Base-by-base conservation (phyloP, 2,113 vertebrate species). In the Pogonocichla stellata region DNA sequence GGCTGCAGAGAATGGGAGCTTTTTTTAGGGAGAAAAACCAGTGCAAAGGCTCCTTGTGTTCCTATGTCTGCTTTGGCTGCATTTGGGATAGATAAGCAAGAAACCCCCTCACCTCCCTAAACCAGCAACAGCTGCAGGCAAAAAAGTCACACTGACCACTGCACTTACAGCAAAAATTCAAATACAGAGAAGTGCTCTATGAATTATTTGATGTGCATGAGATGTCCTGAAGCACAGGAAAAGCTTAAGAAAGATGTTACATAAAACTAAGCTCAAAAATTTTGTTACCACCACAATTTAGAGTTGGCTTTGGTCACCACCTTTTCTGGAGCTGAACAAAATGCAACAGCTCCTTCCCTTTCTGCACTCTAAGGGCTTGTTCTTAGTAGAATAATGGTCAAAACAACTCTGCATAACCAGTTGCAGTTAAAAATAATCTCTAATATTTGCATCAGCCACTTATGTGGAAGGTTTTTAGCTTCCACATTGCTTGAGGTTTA, bases 1-100 rank as follows among this genome's bases (percentile, higher is more conserved):
- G 38, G 15, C 5, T 58, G 33, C 26, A 61, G 56, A 54, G 16
- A 62, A 45, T 9, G 10, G 10, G 29, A 66, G 4, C 1, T 31
- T 74, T 72, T 18, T 48, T 23, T 0, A 1, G 9, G 8, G 6
- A 57, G 10, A 50, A 73, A 78, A 3, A 48, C 7, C 15, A 51
- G 5, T 5, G 9, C n/a, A 36, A 40, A 80, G 12, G 4, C 3
- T 70, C 18, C 18, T 73, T 3, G 1, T 0, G 2, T 6, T 82
- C 1, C 0, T 47, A 11, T 28, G 10, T 5, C 19, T 57, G 6
- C 42, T 54, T 73, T 87, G 51, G 48, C 17, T 72, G 4, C 3
- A 4, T 48, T 16, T 3, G 2, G 34, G 17, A 3, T 33, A 16
- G 14, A 43, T 10, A 26, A 36, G 19, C 10, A 23, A 66, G 25